Evolutionary conservation across 1,140 invertebrate genomes (phyloP).

Genomic region (Drosophila orena): DNA sequence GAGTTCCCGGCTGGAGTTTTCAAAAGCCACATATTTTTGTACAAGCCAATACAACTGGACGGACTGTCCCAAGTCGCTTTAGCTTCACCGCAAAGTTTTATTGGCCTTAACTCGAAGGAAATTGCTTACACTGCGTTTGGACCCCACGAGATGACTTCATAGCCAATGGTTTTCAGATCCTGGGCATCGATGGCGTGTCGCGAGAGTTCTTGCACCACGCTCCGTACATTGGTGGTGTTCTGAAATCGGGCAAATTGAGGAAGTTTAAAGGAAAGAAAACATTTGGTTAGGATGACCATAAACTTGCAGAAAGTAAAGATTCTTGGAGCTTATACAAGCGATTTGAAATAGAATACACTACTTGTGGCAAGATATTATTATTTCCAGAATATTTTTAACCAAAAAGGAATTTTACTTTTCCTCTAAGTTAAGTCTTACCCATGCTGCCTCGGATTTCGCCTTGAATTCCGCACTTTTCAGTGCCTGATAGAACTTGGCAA

Average conservation of each 20-base stretch:
- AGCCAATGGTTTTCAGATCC: slow-evolving; percentile 60
- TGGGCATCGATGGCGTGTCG: slow-evolving; percentile 60
- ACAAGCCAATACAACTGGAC: not conserved
- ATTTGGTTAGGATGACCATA: not conserved
- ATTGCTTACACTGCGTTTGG: slow-evolving; percentile 20
- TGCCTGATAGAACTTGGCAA: slow-evolving; percentile 73
- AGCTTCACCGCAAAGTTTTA: slow-evolving; percentile 9
- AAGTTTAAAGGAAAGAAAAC: not conserved
- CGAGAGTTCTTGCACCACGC: slow-evolving; percentile 53
- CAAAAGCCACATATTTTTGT: slow-evolving; percentile 29
- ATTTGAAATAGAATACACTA: not conserved
- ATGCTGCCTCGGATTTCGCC: slow-evolving; percentile 49
- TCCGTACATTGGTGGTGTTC: slow-evolving; percentile 53
- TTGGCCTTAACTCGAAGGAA: slow-evolving; percentile 1
- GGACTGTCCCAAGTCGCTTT: not conserved
- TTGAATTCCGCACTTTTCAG: slow-evolving; percentile 60
- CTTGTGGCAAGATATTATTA: no score
- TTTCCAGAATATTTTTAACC: no score
- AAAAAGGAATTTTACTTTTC: no score
- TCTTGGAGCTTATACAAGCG: no score
- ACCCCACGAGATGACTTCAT: slow-evolving; percentile 76
- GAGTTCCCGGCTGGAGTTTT: slow-evolving; percentile 26
- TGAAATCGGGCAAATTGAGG: slow-evolving; percentile 7
- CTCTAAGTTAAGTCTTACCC: slow-evolving; percentile 60
- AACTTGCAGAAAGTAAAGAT: no score